Evolutionary conservation across 2,888 invertebrate species (phyloP).

Genomic region (Mycalesis mineus): DNA sequence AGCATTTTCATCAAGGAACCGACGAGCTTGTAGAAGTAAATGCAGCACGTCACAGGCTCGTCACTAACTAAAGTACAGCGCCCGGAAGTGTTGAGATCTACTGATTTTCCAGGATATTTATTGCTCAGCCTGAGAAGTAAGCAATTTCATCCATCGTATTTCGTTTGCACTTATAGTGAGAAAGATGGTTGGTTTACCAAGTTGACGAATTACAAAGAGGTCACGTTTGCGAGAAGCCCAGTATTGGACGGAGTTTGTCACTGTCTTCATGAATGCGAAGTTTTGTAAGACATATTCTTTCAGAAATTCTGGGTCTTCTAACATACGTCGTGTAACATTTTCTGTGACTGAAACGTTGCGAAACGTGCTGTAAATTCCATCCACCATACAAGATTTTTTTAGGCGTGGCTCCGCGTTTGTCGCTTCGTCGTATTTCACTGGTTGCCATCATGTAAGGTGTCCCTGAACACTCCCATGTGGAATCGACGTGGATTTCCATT

Average conservation of each 20-base stretch:
- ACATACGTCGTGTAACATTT: conserved; percentile 38
- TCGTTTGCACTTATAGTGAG: conserved; percentile 52
- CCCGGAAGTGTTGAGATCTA: background rate
- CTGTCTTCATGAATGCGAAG: conserved; percentile 42
- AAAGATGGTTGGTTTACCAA: conserved; percentile 43
- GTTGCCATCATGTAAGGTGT: conserved; percentile 47
- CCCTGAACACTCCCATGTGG: conserved; percentile 34
- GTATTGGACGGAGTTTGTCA: conserved; percentile 51
- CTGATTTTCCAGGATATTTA: background rate
- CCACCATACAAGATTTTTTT: conserved; percentile 40
- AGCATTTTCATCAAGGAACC: conserved; percentile 37
- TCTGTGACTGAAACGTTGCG: conserved; percentile 33
- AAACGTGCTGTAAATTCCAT: conserved; percentile 37
- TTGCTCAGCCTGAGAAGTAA: conserved; percentile 42
- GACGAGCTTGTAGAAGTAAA: conserved; percentile 42
- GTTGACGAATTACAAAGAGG: conserved; percentile 43
- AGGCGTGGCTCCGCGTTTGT: conserved; percentile 47
- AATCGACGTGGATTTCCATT: conserved; percentile 42
- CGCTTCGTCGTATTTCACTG: conserved; percentile 47
- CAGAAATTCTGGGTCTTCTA: conserved; percentile 39
- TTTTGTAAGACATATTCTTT: conserved; percentile 38
- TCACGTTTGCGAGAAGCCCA: conserved; percentile 46
- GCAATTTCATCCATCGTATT: conserved; percentile 43
- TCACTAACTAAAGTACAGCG: conserved; percentile 33
- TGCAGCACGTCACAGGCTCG: conserved; percentile 43